Conservation (phyloP, 2,113 vertebrate genomes). For the Solenodon paradoxus region DNA sequence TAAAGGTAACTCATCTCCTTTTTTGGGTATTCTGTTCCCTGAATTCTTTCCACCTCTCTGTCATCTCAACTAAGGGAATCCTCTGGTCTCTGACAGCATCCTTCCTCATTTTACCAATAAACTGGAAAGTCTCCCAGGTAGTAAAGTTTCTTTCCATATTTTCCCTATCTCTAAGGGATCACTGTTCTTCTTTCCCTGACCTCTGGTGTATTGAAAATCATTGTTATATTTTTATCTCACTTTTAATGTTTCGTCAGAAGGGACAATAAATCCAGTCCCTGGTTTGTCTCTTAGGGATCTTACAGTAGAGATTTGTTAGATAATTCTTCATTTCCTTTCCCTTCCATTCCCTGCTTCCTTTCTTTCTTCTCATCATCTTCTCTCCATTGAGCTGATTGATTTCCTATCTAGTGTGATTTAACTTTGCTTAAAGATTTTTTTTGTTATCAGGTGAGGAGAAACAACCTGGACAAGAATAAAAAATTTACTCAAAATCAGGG, state of each 20-base stretch:
- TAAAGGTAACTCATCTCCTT: neutral
- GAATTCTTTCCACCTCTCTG: neutral
- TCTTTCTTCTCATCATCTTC: neutral
- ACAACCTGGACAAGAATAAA: neutral
- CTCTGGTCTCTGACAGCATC: neutral
- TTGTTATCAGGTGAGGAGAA: neutral
- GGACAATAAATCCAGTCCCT: neutral
- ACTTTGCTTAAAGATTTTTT: no score
- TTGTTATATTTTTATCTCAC: neutral
- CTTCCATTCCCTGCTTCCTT: neutral
- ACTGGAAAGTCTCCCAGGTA: neutral
- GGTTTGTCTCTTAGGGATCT: neutral
- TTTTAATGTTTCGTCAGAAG: neutral
- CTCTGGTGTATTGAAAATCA: neutral
- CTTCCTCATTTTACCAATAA: neutral
- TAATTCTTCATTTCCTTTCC: neutral
- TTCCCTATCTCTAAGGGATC: neutral
- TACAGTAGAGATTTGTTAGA: neutral
- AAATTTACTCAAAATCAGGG: conserved; percentile 14
- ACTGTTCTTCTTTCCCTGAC: neutral
- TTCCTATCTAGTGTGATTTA: neutral
- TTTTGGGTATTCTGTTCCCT: neutral
- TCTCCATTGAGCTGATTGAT: neutral
- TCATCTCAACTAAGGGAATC: neutral
- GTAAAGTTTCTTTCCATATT: neutral